Base-by-base conservation (phyloP, 2,113 vertebrate genomes). In the Eretmochelys imbricata region DNA sequence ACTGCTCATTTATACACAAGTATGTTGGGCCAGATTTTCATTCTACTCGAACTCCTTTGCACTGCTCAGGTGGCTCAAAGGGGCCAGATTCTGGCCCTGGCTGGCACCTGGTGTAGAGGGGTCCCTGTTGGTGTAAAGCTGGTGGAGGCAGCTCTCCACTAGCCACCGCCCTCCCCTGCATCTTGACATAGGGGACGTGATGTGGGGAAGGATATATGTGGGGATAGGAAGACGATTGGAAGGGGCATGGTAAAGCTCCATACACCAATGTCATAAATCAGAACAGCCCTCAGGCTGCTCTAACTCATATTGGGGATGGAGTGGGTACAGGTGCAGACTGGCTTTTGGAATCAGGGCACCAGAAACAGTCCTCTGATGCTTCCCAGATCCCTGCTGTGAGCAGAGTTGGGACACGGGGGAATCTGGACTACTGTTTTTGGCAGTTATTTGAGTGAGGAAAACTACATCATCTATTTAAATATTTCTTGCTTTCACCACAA, bases 401-500 rank as follows among this genome's bases (percentile, higher is more conserved):
- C 72, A 8, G 1, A 10, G 50, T 9, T 17, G 59, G 35, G 50
- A 2, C 50, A 0, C 8, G 1, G 49, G 31, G n/a, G 85, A n/a
- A 50, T 3, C 4, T 3, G 80, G 20, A 76, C 51, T 29, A 35
- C 20, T 55, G 1, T 0, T 1, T 42, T 1, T 9, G 0, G 0
- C 3, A 17, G 0, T 31, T 1, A 55, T 0, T 59, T 1, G 46
- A 1, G 31, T 0, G 9, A 65, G 12, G 48, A n/a, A 0, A 1
- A 16, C 7, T 11, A 46, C 25, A 42, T 75, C 17, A 14, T 7
- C n/a, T 1, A 12, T 0, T 25, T 3, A 0, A 31, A 31, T 57
- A 17, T 50, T 95, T 82, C 96, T 75, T 88, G 2, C 2, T 88
- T 54, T 94, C 91, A 89, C 97, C 97, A 97, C 96, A 48, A 55